A percentile compares a stretch with the other conserved stretches of the same genome.
Conservation (phyloP, 2,888 invertebrate species). For the Andricus quercusramuli region DNA sequence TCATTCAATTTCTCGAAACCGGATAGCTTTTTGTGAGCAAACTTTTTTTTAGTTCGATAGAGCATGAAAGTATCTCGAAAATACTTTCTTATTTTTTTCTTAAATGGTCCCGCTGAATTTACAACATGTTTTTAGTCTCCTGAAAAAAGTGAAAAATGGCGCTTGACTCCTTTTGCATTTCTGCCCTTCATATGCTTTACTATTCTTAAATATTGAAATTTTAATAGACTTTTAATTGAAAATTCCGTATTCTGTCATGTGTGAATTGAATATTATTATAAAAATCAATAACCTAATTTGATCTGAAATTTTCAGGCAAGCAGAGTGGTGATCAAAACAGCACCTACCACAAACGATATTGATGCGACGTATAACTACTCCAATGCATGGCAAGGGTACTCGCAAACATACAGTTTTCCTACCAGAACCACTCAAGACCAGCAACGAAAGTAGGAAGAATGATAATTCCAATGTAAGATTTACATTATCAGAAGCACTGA, state of each 20-base stretch:
- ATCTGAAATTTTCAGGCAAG: neutral
- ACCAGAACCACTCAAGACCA: conserved; percentile 9
- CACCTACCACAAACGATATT: conserved; percentile 7
- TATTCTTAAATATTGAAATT: neutral
- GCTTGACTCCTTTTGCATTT: too few relatives aligned
- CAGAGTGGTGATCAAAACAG: neutral
- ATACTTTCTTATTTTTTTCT: too few relatives aligned
- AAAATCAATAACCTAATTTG: neutral
- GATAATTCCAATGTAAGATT: conserved; percentile 35
- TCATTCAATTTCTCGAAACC: too few relatives aligned
- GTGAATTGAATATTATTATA: neutral
- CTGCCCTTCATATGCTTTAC: too few relatives aligned
- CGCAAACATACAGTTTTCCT: conserved; percentile 17
- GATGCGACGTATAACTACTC: conserved; percentile 12
- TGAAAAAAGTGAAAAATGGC: too few relatives aligned
- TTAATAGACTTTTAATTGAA: neutral
- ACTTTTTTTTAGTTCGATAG: too few relatives aligned
- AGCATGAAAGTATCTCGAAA: too few relatives aligned
- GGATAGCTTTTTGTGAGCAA: too few relatives aligned
- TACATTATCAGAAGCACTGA: conserved; percentile 35
- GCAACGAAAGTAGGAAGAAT: conserved; percentile 32
- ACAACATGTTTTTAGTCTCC: too few relatives aligned
- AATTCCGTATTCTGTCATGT: neutral
- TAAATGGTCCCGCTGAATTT: too few relatives aligned
- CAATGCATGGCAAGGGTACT: neutral